phyloP scores from a whole-genome alignment of 2,888 invertebrate genomes.

The Thereva unica region DNA sequence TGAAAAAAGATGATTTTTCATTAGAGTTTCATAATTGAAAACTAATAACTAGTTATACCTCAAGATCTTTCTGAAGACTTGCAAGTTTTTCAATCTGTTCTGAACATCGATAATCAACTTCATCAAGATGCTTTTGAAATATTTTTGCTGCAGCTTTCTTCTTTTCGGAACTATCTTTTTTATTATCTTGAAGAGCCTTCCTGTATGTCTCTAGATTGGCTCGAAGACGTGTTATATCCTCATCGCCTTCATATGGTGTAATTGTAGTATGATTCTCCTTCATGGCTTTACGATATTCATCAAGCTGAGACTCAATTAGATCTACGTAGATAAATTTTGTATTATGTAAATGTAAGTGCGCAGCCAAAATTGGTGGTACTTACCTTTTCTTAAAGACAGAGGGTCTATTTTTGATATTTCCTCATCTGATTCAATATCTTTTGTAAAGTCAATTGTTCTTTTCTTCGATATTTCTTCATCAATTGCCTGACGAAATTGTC shows the following conservation, averaged over 20 bases:
- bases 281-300: slow-evolving; percentile 35
- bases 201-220: slow-evolving; percentile 36
- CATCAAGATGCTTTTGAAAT: slow-evolving; percentile 39
- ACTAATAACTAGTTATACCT: slow-evolving; percentile 4
- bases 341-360: neutral
- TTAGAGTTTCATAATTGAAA: too few species aligned
- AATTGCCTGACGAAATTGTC: slow-evolving; percentile 28
- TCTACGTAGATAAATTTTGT: neutral
- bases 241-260: slow-evolving; percentile 20
- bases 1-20: neutral
- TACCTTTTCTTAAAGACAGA: slow-evolving; percentile 34
- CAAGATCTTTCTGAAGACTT: slow-evolving; percentile 37
- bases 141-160: slow-evolving; percentile 37
- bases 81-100: slow-evolving; percentile 37
- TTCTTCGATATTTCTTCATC: slow-evolving; percentile 36
- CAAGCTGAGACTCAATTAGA: slow-evolving; percentile 25
- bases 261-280: neutral
- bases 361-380: neutral
- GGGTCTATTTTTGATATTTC: slow-evolving; percentile 24
- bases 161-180: slow-evolving; percentile 35
- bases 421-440: neutral
- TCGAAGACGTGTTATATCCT: slow-evolving; percentile 36
- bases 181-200: slow-evolving; percentile 22
- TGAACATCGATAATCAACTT: slow-evolving; percentile 35
- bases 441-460: neutral